A percentile compares a stretch with the other conserved stretches of the same genome.
These are phyloP conservation scores for Cetonia aurata DNA, from an alignment of 2,888 invertebrate species.

Conservation along the genomic window DNA sequence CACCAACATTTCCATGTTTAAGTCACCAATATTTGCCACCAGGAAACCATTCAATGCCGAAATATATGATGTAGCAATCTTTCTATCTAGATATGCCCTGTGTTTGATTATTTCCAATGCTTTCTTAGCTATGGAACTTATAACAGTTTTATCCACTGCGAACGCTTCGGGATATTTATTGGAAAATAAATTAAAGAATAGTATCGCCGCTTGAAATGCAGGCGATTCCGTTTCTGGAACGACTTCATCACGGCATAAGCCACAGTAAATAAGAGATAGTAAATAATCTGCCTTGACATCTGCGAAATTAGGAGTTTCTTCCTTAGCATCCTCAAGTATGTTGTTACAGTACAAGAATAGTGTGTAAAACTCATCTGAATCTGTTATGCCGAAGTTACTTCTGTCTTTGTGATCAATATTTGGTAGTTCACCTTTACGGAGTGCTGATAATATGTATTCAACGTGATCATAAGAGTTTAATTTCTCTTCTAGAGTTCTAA, in stretches of 20 bases:
- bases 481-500: too few relatives aligned
- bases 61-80: not conserved
- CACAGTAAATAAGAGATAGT: conserved; percentile 1
- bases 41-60: conserved; percentile 5
- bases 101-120: not conserved
- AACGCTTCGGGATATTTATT: conserved; percentile 2
- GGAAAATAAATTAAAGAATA: conserved; percentile 12
- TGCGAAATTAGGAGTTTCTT: not conserved
- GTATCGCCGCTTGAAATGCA: conserved; percentile 8
- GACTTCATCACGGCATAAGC: not conserved
- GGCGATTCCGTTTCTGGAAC: not conserved
- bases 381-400: not conserved
- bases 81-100: not conserved
- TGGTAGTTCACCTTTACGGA: not conserved
- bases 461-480: conserved; percentile 47
- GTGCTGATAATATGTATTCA: conserved; percentile 12
- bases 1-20: not conserved
- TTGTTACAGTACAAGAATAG: not conserved
- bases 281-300: conserved; percentile 5
- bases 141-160: not conserved
- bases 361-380: not conserved
- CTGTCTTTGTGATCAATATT: conserved; percentile 3
- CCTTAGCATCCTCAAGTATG: not conserved
- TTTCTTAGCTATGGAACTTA: not conserved
- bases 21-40: not conserved